Evolutionary conservation across 1,140 invertebrate species (phyloP), one percentile per base, ranked within the genome.

Genomic region (Hypsibius dujardini): DNA sequence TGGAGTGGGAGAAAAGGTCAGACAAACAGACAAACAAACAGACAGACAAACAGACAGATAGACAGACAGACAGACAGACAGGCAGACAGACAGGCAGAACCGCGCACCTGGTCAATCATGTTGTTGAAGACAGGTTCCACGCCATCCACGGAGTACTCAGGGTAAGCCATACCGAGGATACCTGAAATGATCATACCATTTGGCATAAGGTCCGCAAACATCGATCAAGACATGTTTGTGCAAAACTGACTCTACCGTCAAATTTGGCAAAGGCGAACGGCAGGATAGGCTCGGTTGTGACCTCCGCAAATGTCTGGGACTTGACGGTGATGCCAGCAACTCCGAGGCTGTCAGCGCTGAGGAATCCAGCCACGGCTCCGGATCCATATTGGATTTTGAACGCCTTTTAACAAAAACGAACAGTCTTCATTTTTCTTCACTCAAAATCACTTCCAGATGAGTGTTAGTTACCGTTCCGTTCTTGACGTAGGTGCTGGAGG

Each of bases 381-480:
- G 74, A 75, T 46, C 74, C 74, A 70, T 75, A 75, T 46, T 74
- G 69, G 69, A 75, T 75, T 40, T 70, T 74, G 50, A 72, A 75
- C 7, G 45, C 45, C 46, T 47, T n/a, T n/a, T n/a, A n/a, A n/a
- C n/a, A n/a, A n/a, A n/a, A n/a, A n/a, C n/a, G n/a, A n/a, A n/a
- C n/a, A n/a, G n/a, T n/a, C n/a, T n/a, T n/a, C n/a, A n/a, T n/a
- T n/a, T n/a, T n/a, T n/a, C n/a, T n/a, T n/a, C n/a, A n/a, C n/a
- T n/a, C n/a, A n/a, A n/a, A n/a, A n/a, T n/a, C n/a, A n/a, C n/a
- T n/a, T n/a, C n/a, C n/a, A n/a, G n/a, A n/a, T n/a, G n/a, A n/a
- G n/a, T n/a, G n/a, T n/a, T n/a, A n/a, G n/a, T n/a, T n/a, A n/a
- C n/a, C 7, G 50, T 72, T 47, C 74, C 74, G 50, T 75, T 74